Conservation (phyloP, 1,140 invertebrate species). For the Drosophila orosa region DNA sequence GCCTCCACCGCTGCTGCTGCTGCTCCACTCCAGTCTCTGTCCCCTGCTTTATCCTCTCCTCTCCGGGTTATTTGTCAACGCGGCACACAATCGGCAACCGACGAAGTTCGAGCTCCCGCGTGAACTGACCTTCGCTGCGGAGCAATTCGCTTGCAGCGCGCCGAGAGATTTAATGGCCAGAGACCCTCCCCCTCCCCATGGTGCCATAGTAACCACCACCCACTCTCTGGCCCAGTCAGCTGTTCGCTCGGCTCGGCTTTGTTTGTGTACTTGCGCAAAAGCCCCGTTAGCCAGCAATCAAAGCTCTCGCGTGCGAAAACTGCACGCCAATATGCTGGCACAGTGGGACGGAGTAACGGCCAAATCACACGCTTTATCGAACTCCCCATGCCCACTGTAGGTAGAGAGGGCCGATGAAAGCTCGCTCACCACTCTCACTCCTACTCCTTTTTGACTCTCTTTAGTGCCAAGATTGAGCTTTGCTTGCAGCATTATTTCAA, state of each 20-base stretch:
- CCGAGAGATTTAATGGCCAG: slow-evolving; percentile 57
- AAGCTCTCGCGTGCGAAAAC: slow-evolving; percentile 46
- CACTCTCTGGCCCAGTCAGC: slow-evolving; percentile 46
- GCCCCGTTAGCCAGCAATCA: slow-evolving; percentile 19
- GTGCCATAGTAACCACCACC: not conserved
- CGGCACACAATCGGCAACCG: slow-evolving; percentile 23
- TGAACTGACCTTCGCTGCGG: slow-evolving; percentile 73
- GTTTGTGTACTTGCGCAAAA: slow-evolving; percentile 76
- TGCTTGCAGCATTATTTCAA: not conserved
- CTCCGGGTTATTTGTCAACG: slow-evolving; percentile 11
- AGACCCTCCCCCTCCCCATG: not conserved
- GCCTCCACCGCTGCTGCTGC: slow-evolving; percentile 8
- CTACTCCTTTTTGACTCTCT: not conserved
- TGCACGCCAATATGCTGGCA: slow-evolving; percentile 40
- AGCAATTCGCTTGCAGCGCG: slow-evolving; percentile 52
- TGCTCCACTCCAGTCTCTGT: slow-evolving; percentile 5
- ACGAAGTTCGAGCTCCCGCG: slow-evolving; percentile 67
- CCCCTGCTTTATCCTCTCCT: slow-evolving; percentile 34
- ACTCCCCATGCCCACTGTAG: slow-evolving; percentile 24
- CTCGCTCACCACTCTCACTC: slow-evolving; percentile 4
- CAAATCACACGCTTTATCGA: slow-evolving; percentile 6
- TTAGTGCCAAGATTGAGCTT: not conserved
- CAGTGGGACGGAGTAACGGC: slow-evolving; percentile 6
- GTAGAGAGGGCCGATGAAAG: slow-evolving; percentile 8
- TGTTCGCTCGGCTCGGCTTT: slow-evolving; percentile 51